Conservation (phyloP, 1,140 invertebrate genomes). For the Pomacea maculata region DNA sequence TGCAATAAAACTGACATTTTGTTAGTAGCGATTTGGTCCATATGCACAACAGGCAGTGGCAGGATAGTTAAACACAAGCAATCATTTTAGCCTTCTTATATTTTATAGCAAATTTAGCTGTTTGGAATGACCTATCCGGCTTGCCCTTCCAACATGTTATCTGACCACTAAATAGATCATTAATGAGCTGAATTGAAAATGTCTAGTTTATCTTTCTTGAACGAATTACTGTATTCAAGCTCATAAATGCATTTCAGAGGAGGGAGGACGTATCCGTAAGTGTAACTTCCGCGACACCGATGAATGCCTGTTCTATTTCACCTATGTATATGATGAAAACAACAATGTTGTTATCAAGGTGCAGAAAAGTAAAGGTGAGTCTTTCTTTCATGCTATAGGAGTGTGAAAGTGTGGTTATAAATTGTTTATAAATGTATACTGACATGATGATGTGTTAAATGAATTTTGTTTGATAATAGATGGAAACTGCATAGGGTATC, state of each 20-base stretch:
- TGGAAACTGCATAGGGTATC: no score
- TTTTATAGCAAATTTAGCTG: no score
- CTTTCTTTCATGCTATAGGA: no score
- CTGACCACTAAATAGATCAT: not conserved
- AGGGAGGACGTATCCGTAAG: conserved; percentile 14
- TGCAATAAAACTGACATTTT: no score
- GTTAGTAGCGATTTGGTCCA: no score
- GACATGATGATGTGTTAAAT: no score
- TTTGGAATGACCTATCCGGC: not conserved
- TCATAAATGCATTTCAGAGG: conserved; percentile 20
- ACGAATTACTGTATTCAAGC: not conserved
- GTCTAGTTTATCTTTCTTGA: not conserved
- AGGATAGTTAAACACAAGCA: no score
- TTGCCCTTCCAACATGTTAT: not conserved
- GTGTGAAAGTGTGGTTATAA: no score
- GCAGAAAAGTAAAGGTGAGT: conserved; percentile 58
- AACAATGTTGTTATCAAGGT: conserved; percentile 54
- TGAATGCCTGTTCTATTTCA: conserved; percentile 65
- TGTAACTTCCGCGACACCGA: conserved; percentile 59
- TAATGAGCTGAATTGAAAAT: not conserved
- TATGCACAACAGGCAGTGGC: no score
- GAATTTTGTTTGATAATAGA: no score
- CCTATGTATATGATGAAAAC: conserved; percentile 59
- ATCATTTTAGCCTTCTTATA: no score
- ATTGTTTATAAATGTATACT: no score